Evolutionary conservation across 2,888 invertebrate genomes (phyloP).

Genomic region (Cosmia pyralina): DNA sequence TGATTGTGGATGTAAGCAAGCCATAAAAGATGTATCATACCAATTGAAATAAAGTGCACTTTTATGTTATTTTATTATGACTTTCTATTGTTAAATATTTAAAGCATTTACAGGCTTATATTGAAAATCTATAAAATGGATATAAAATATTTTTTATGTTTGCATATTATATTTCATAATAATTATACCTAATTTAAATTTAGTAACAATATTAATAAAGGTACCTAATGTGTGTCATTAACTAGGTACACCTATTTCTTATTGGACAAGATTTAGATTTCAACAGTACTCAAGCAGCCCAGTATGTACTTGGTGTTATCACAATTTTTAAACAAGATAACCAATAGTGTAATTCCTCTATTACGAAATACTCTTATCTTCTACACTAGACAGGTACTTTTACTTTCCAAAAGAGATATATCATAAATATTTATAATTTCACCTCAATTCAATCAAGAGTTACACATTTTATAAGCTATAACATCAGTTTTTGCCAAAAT

Average conservation of each 20-base stretch:
- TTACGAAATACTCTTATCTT: conserved; percentile 61
- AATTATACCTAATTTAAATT: background rate
- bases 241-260: conserved; percentile 32
- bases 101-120: conserved; percentile 17
- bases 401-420: conserved; percentile 58
- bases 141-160: conserved; percentile 2
- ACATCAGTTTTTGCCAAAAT: conserved; percentile 14
- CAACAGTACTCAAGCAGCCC: conserved; percentile 32
- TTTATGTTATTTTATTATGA: conserved; percentile 11
- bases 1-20: background rate
- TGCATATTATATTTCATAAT: background rate
- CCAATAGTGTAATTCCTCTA: conserved; percentile 45
- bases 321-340: conserved; percentile 61
- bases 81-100: conserved; percentile 33
- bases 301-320: conserved; percentile 56
- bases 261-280: conserved; percentile 43
- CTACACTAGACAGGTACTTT: conserved; percentile 47
- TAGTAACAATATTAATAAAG: conserved; percentile 2
- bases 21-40: background rate
- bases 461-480: conserved; percentile 12
- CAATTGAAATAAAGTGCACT: conserved; percentile 11
- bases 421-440: conserved; percentile 52
- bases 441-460: conserved; percentile 33
- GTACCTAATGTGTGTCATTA: conserved; percentile 20
- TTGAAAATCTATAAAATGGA: background rate